Conservation (phyloP, 2,888 invertebrate genomes). For the Stenchaetothrips biformis region DNA sequence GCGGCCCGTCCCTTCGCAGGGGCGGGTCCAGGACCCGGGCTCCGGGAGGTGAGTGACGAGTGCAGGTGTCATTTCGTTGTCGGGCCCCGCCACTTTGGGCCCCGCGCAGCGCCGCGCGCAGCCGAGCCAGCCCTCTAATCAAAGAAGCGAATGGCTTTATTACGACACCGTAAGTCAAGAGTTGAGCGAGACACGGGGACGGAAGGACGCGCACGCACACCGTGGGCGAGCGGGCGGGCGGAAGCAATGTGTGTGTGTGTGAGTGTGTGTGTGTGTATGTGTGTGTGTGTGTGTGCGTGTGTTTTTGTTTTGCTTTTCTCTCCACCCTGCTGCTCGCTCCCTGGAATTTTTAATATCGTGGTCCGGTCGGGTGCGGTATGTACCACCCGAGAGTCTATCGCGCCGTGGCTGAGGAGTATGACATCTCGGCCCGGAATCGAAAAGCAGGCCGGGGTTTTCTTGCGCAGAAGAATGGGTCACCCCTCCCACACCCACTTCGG, state of each 20-base stretch:
- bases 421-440: too few species aligned
- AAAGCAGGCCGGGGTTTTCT: too few species aligned
- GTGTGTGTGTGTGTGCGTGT: too few species aligned
- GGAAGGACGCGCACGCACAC: neutral
- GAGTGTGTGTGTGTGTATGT: neutral
- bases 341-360: too few species aligned
- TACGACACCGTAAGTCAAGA: neutral
- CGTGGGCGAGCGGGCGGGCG: neutral
- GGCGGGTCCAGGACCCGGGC: neutral
- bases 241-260: neutral
- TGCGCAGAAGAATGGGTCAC: too few species aligned
- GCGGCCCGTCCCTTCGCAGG: neutral
- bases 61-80: neutral
- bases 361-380: too few species aligned
- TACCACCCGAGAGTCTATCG: too few species aligned
- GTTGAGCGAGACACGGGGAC: neutral
- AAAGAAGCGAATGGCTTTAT: conserved; percentile 1
- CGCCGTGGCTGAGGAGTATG: too few species aligned
- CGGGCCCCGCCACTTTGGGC: neutral
- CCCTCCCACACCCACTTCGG: too few species aligned
- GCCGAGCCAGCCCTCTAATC: neutral
- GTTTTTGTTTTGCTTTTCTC: too few species aligned
- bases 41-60: neutral
- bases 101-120: too few species aligned
- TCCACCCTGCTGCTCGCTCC: too few species aligned